Evolutionary conservation across 2,797 vertebrate species (phyloP).

Genomic region (Neosalanx taihuensis): DNA sequence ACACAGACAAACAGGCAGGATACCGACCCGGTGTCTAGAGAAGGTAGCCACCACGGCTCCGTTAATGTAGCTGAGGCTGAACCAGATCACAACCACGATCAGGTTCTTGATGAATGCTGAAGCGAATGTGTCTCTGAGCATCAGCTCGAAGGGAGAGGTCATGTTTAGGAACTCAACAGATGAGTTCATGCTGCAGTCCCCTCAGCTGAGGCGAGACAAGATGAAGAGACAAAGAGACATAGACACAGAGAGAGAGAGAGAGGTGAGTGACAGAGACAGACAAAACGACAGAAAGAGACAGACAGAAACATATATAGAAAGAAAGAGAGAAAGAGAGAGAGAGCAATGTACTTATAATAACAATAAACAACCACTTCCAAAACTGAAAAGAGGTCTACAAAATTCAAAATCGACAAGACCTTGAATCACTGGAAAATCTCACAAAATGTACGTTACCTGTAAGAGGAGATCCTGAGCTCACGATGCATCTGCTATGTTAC

Average conservation of each 20-base stretch:
- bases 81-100: constrained; percentile 63
- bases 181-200: constrained; percentile 1
- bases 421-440: too few relatives aligned
- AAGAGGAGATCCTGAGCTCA: too few relatives aligned
- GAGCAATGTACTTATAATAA: neutral
- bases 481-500: too few relatives aligned
- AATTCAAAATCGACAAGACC: too few relatives aligned
- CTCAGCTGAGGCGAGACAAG: neutral
- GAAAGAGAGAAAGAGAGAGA: neutral
- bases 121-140: constrained; percentile 59
- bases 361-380: too few relatives aligned
- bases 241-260: neutral
- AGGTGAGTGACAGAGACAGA: neutral
- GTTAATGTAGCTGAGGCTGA: constrained; percentile 69
- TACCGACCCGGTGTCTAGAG: constrained; percentile 62
- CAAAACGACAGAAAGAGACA: neutral
- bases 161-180: neutral
- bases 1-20: too few relatives aligned
- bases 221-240: neutral
- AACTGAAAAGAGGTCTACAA: too few relatives aligned
- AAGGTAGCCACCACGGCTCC: constrained; percentile 61
- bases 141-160: constrained; percentile 24
- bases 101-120: constrained; percentile 66
- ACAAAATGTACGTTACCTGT: too few relatives aligned
- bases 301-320: neutral